A percentile compares a stretch with the other conserved stretches of the same genome.
phyloP scores from a whole-genome alignment of 2,797 vertebrate species.

The Hozukius guyotensis region DNA sequence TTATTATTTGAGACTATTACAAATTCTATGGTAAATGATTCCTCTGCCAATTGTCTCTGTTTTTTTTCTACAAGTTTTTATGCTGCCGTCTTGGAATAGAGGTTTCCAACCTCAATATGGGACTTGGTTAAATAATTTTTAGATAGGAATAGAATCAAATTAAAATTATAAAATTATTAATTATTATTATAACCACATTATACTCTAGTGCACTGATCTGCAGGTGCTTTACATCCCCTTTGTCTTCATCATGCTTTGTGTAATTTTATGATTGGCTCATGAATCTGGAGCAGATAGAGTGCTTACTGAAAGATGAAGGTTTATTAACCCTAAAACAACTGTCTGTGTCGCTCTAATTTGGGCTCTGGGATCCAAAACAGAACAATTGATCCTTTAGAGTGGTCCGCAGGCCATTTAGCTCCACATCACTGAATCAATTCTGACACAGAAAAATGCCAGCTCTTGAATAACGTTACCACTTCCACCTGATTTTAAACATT shows the following conservation, averaged over 20 bases:
- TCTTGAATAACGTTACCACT: constrained; percentile 18
- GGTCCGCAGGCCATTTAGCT: constrained; percentile 12
- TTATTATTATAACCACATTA: neutral
- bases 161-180: too few relatives aligned
- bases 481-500: constrained; percentile 26
- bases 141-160: too few relatives aligned
- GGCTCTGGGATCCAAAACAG: constrained; percentile 21
- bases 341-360: neutral
- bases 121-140: too few relatives aligned
- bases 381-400: constrained; percentile 61
- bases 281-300: neutral
- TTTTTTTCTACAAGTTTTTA: too few relatives aligned
- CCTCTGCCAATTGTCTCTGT: too few relatives aligned
- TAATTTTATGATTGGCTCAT: neutral
- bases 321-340: neutral
- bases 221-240: neutral
- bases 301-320: neutral
- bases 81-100: too few relatives aligned
- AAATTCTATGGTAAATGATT: too few relatives aligned
- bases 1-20: too few relatives aligned
- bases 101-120: too few relatives aligned
- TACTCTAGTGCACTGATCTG: neutral
- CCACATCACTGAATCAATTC: constrained; percentile 50
- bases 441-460: constrained; percentile 26
- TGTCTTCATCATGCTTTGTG: neutral